Conservation (phyloP, 2,888 invertebrate species). For the Ernsta delagoae region DNA sequence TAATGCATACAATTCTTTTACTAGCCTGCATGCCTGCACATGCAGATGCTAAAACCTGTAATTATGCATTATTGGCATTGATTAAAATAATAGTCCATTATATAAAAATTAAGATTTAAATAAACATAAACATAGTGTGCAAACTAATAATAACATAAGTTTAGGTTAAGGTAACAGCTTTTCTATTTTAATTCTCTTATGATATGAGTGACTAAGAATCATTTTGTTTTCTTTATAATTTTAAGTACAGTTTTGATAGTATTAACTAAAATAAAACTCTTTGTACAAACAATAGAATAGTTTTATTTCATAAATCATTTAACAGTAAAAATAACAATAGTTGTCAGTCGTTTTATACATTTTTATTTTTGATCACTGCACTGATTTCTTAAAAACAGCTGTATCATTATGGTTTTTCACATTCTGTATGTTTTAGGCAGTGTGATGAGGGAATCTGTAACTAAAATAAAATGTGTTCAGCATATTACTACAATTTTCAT, state of each 20-base stretch:
- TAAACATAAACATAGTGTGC: not conserved
- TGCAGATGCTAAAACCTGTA: not conserved
- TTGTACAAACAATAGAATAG: constrained; percentile 41
- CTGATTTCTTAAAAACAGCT: constrained; percentile 5
- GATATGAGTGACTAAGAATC: constrained; percentile 16
- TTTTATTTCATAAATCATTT: constrained; percentile 40
- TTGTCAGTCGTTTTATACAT: constrained; percentile 13
- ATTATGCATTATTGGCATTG: not conserved
- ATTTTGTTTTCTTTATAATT: constrained; percentile 17
- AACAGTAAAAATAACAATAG: constrained; percentile 32
- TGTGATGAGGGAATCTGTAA: constrained; percentile 83
- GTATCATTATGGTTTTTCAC: constrained; percentile 45
- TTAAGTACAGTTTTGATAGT: constrained; percentile 21
- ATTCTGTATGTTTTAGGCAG: constrained; percentile 80
- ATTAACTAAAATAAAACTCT: constrained; percentile 33
- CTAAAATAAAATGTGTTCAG: constrained; percentile 56
- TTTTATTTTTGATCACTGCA: not conserved
- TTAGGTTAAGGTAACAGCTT: not conserved
- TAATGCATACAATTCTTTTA: not conserved
- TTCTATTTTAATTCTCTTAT: constrained; percentile 13
- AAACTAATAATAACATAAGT: not conserved
- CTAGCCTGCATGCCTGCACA: not conserved
- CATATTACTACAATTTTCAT: too few relatives aligned
- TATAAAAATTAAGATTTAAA: too few relatives aligned
- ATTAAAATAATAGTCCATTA: too few relatives aligned